These are phyloP conservation scores for Leptopilina drosophilae DNA, from an alignment of 2,888 invertebrate species.

Conservation along the genomic window DNA sequence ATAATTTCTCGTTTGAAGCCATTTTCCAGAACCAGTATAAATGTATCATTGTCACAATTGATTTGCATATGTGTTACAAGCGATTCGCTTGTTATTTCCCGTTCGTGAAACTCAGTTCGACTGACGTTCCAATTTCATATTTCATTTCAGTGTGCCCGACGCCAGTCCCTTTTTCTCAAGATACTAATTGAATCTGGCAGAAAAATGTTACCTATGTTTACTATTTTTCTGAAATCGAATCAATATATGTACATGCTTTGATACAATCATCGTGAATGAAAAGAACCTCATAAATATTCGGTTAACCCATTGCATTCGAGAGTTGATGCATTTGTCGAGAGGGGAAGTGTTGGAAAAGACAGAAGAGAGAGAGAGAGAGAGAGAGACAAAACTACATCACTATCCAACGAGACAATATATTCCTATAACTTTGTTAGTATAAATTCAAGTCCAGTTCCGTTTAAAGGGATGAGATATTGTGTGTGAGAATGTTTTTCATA, in stretches of 20 bases:
- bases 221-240: slow-evolving; percentile 36
- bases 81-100: slow-evolving; percentile 7
- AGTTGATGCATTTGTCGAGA: slow-evolving; percentile 60
- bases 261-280: slow-evolving; percentile 59
- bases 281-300: slow-evolving; percentile 62
- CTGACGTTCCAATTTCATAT: slow-evolving; percentile 10
- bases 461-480: slow-evolving; percentile 22
- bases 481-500: slow-evolving; percentile 25
- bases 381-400: slow-evolving; percentile 42
- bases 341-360: background rate
- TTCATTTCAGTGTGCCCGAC: background rate
- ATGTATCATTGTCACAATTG: slow-evolving; percentile 5
- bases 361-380: slow-evolving; percentile 40
- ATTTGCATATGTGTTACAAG: slow-evolving; percentile 6
- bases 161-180: background rate
- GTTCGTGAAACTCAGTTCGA: background rate
- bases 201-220: slow-evolving; percentile 42
- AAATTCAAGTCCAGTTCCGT: slow-evolving; percentile 18
- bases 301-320: slow-evolving; percentile 62
- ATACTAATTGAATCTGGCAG: slow-evolving; percentile 31
- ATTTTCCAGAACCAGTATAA: no score
- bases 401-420: slow-evolving; percentile 44
- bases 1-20: no score
- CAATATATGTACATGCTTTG: slow-evolving; percentile 50
- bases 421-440: slow-evolving; percentile 49